phyloP scores from a whole-genome alignment of 2,113 vertebrate species.

The Callorhinus ursinus region DNA sequence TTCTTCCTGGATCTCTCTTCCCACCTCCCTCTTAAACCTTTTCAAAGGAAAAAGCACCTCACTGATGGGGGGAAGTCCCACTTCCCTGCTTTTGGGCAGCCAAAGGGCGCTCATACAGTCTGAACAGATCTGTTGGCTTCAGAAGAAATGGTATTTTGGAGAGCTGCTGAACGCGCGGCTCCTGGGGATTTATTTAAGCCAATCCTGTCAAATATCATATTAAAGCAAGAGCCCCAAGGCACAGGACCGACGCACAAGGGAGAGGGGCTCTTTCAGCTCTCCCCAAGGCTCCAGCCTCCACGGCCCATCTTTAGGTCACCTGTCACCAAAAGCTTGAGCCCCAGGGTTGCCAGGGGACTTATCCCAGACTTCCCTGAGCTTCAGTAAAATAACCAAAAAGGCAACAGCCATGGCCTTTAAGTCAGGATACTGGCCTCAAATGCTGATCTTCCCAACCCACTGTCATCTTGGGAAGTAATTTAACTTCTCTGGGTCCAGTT shows the following conservation, averaged over 20 bases:
- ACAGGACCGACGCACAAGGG: not conserved
- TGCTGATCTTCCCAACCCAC: not conserved
- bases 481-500: not conserved
- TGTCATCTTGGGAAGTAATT: not conserved
- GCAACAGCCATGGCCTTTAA: not conserved
- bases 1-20: not conserved
- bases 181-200: not conserved
- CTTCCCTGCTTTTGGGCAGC: not conserved
- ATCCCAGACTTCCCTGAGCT: not conserved
- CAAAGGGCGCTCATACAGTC: not conserved
- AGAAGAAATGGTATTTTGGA: not conserved
- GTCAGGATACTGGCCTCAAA: slow-evolving; percentile 23
- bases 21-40: not conserved
- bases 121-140: not conserved
- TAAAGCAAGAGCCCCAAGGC: not conserved
- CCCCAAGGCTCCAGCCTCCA: not conserved
- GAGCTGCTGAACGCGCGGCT: not conserved
- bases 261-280: not conserved
- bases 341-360: not conserved
- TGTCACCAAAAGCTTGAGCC: not conserved
- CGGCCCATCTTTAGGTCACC: not conserved
- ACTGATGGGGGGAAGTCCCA: not conserved
- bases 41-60: not conserved
- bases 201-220: not conserved
- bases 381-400: not conserved